Conservation (phyloP, 2,797 vertebrate species). For the Pagetopsis macropterus region DNA sequence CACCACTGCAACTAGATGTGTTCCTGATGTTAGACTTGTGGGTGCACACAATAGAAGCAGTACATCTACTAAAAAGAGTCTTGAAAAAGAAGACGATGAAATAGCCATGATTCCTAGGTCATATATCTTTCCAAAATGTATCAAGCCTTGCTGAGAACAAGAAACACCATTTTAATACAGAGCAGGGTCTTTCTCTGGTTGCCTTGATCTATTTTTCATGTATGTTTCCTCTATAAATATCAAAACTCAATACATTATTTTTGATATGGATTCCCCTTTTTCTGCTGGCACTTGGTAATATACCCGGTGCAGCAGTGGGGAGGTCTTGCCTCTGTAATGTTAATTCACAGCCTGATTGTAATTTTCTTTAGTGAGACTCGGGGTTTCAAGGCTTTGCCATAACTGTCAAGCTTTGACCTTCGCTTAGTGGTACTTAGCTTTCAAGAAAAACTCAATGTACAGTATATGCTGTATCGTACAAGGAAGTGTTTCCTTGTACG, state of each 20-base stretch:
- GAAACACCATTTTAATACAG: slow-evolving; percentile 25
- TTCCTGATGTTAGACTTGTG: slow-evolving; percentile 46
- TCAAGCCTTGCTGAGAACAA: slow-evolving; percentile 20
- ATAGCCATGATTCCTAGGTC: slow-evolving; percentile 50
- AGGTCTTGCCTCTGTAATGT: slow-evolving; percentile 48
- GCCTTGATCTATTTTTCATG: slow-evolving; percentile 58
- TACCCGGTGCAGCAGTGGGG: slow-evolving; percentile 27
- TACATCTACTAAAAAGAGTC: slow-evolving; percentile 10
- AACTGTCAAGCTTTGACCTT: slow-evolving; percentile 44
- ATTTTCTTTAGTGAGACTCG: slow-evolving; percentile 35
- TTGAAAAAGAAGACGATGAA: slow-evolving; percentile 47
- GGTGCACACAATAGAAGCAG: background rate
- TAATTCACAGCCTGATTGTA: slow-evolving; percentile 48
- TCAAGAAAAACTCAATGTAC: slow-evolving; percentile 31
- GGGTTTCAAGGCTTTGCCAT: slow-evolving; percentile 17
- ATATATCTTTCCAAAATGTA: slow-evolving; percentile 31
- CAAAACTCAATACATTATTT: slow-evolving; percentile 58
- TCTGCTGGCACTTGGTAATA: slow-evolving; percentile 33
- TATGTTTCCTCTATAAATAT: slow-evolving; percentile 51
- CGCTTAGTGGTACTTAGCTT: slow-evolving; percentile 38
- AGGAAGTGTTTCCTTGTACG: no score
- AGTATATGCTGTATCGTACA: background rate
- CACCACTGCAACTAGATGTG: slow-evolving; percentile 4
- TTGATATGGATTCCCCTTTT: slow-evolving; percentile 60
- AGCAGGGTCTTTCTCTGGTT: slow-evolving; percentile 7